A percentile compares a stretch with the other conserved stretches of the same genome.
Evolutionary conservation across 2,888 invertebrate genomes (phyloP).

Genomic region (Philereme transversata): DNA sequence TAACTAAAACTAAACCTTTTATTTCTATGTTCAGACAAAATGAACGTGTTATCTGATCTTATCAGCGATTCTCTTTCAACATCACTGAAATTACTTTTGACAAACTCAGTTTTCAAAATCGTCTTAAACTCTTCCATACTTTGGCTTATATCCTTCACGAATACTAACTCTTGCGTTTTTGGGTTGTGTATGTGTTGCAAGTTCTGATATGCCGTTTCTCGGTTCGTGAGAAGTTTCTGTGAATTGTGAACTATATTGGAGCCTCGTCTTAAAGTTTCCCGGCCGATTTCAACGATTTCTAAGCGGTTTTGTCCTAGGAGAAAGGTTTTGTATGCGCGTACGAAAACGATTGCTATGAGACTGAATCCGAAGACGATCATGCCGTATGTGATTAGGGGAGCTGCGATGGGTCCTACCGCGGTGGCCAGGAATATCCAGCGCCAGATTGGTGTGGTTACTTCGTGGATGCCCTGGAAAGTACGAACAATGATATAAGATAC

Average conservation of each 20-base stretch:
- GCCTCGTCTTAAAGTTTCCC: constrained; percentile 87
- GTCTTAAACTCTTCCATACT: constrained; percentile 63
- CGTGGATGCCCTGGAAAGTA: constrained; percentile 87
- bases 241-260: constrained; percentile 83
- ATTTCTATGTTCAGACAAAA: constrained; percentile 61
- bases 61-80: constrained; percentile 67
- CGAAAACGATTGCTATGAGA: constrained; percentile 86
- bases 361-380: constrained; percentile 88
- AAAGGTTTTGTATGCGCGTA: constrained; percentile 89
- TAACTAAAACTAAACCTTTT: constrained; percentile 54
- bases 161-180: constrained; percentile 56
- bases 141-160: constrained; percentile 54
- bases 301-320: constrained; percentile 87
- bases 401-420: constrained; percentile 88
- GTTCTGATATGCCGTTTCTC: constrained; percentile 77
- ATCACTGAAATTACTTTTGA: constrained; percentile 60
- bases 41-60: constrained; percentile 70
- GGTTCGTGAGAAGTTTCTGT: constrained; percentile 81
- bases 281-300: constrained; percentile 91
- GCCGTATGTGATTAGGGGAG: constrained; percentile 88
- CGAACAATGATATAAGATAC: background rate
- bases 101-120: constrained; percentile 60
- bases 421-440: constrained; percentile 92
- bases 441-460: constrained; percentile 90
- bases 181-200: constrained; percentile 38